Conservation (phyloP, 1,140 invertebrate genomes). For the Triops longicaudatus region DNA sequence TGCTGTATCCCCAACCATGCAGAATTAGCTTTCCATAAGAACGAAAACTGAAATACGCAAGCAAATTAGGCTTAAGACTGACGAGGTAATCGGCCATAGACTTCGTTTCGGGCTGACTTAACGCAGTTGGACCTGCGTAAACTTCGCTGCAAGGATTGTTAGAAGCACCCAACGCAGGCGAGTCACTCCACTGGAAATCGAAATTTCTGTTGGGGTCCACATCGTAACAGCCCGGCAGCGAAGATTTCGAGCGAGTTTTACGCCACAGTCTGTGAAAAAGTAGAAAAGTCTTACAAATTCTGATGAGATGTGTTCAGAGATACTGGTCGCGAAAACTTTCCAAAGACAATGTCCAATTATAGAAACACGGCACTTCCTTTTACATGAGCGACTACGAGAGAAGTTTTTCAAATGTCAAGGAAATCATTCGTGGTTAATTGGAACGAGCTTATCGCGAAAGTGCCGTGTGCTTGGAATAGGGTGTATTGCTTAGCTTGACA, state of each 20-base stretch:
- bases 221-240: slow-evolving; percentile 46
- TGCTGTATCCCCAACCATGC: not conserved
- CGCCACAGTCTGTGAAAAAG: slow-evolving; percentile 55
- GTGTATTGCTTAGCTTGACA: no score
- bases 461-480: no score
- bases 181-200: slow-evolving; percentile 54
- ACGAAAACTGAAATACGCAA: not conserved
- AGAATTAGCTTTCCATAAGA: not conserved
- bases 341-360: no score
- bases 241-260: slow-evolving; percentile 49
- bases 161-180: slow-evolving; percentile 40
- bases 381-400: no score
- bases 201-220: slow-evolving; percentile 67
- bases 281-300: no score
- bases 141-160: slow-evolving; percentile 62
- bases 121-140: slow-evolving; percentile 60
- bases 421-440: no score
- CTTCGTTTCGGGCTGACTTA: slow-evolving; percentile 75
- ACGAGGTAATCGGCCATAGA: slow-evolving; percentile 37
- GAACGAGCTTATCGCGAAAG: no score
- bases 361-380: no score
- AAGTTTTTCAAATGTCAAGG: no score
- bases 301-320: no score
- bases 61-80: not conserved
- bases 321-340: no score